These are phyloP conservation scores for Theropithecus gelada DNA, from an alignment of 2,113 vertebrate genomes.

Conservation along the genomic window DNA sequence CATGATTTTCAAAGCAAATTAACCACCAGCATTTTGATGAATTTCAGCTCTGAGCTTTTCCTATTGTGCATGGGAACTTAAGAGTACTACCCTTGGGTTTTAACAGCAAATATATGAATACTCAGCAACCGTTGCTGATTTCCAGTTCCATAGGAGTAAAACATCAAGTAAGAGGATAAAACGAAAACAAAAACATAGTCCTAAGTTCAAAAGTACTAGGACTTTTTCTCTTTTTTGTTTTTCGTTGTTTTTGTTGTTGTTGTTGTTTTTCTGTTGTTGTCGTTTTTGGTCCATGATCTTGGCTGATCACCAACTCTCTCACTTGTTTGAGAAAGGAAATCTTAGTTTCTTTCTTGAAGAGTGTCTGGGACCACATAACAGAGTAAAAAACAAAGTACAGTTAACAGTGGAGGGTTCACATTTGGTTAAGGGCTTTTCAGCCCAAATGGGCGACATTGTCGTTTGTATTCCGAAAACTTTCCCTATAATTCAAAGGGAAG, in stretches of 20 bases:
- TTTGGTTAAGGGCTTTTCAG: slow-evolving; percentile 23
- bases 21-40: not conserved
- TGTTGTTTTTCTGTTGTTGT: not conserved
- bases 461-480: not conserved
- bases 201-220: not conserved
- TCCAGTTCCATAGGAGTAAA: not conserved
- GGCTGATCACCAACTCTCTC: not conserved
- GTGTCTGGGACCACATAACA: not conserved
- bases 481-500: not conserved
- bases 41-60: not conserved
- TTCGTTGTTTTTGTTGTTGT: not conserved
- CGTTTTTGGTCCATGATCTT: not conserved
- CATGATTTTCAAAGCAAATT: not conserved
- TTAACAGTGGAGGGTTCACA: not conserved
- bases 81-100: not conserved
- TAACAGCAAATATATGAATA: not conserved
- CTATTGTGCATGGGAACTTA: not conserved
- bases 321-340: slow-evolving; percentile 1
- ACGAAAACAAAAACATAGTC: not conserved
- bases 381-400: not conserved
- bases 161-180: not conserved
- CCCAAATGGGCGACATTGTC: not conserved
- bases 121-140: not conserved
- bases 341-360: not conserved
- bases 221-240: not conserved